phyloP scores from a whole-genome alignment of 2,113 vertebrate species.

The Callopanchax toddi region DNA sequence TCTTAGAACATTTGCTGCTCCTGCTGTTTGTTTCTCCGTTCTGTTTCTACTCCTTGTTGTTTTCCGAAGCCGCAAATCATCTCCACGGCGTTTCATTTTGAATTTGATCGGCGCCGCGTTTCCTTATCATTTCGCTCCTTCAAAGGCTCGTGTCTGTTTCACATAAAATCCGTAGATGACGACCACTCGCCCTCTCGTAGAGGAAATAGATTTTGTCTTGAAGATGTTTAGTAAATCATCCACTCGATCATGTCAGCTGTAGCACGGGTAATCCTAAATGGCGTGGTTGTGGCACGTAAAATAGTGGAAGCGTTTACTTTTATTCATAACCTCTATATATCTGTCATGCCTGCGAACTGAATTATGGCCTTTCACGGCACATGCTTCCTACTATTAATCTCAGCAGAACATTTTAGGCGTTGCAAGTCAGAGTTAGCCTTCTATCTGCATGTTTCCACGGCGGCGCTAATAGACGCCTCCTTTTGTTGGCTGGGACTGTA shows the following conservation, averaged over 20 bases:
- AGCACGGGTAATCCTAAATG: conserved; percentile 45
- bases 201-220: conserved; percentile 27
- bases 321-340: conserved; percentile 55
- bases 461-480: conserved; percentile 53
- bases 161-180: conserved; percentile 15
- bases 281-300: conserved; percentile 23
- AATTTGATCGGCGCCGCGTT: background rate
- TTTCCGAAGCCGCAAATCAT: conserved; percentile 35
- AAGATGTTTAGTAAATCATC: conserved; percentile 54
- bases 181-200: conserved; percentile 6
- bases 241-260: conserved; percentile 36
- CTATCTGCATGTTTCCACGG: conserved; percentile 68
- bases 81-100: conserved; percentile 3
- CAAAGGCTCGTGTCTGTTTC: conserved; percentile 23
- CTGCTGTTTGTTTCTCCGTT: conserved; percentile 14
- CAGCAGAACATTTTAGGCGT: conserved; percentile 39
- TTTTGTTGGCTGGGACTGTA: conserved; percentile 65
- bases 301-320: conserved; percentile 40
- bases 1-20: conserved; percentile 34
- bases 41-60: conserved; percentile 1
- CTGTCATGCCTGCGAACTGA: conserved; percentile 62
- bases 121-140: conserved; percentile 25
- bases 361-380: conserved; percentile 67
- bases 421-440: conserved; percentile 59
- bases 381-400: conserved; percentile 68